These are phyloP conservation scores for Syritta pipiens DNA, from an alignment of 2,888 invertebrate species.

Conservation along the genomic window DNA sequence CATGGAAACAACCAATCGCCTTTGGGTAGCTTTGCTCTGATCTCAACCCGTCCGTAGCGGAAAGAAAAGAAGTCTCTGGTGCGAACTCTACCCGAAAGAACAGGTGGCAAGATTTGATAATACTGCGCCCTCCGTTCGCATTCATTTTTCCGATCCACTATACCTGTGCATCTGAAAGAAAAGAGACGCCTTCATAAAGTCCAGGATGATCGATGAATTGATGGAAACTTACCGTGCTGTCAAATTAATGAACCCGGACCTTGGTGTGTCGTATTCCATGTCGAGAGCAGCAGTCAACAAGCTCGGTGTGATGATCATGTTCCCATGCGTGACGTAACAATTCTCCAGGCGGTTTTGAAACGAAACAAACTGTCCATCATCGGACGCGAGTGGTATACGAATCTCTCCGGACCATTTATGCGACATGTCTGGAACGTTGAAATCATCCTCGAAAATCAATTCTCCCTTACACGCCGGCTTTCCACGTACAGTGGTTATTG, in stretches of 20 bases:
- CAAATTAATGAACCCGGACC: too few relatives aligned
- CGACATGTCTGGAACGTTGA: constrained; percentile 80
- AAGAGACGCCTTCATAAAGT: neutral
- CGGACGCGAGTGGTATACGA: constrained; percentile 80
- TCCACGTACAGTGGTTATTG: constrained; percentile 75
- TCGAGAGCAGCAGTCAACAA: constrained; percentile 73
- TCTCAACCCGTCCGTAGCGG: constrained; percentile 84
- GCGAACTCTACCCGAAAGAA: constrained; percentile 83
- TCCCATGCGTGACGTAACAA: constrained; percentile 74
- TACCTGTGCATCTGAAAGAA: constrained; percentile 80
- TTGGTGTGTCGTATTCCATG: too few relatives aligned
- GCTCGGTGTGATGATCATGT: constrained; percentile 78
- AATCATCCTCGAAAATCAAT: constrained; percentile 83
- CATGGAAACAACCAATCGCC: constrained; percentile 90
- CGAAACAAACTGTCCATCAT: constrained; percentile 80
- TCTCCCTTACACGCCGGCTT: constrained; percentile 80
- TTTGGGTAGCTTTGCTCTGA: constrained; percentile 86
- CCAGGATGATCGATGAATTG: neutral
- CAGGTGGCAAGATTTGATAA: constrained; percentile 83
- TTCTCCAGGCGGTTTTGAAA: constrained; percentile 77
- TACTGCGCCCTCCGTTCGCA: constrained; percentile 70
- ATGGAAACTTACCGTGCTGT: constrained; percentile 73
- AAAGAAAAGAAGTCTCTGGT: constrained; percentile 84
- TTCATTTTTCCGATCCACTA: constrained; percentile 75
- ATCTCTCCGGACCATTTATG: constrained; percentile 83